Conservation (phyloP, 1,140 invertebrate genomes). For the Venustaconcha ellipsiformis region DNA sequence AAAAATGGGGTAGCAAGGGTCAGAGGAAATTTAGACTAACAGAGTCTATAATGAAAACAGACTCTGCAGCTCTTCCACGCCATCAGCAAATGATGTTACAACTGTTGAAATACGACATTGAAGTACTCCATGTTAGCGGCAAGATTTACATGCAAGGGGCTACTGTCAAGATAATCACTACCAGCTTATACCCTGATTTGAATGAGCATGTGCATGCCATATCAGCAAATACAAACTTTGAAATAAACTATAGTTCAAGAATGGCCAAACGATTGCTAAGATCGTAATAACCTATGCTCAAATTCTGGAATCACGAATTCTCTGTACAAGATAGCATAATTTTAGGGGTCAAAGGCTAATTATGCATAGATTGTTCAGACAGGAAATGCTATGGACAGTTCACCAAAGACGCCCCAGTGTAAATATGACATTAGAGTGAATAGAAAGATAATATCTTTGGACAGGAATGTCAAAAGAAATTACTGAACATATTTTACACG, state of each 20-base stretch:
- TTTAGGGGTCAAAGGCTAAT: constrained; percentile 2
- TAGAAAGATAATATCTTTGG: constrained; percentile 38
- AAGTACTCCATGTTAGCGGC: constrained; percentile 49
- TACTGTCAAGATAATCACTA: constrained; percentile 34
- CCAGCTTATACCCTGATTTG: not conserved
- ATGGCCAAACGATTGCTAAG: constrained; percentile 13
- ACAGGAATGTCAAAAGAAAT: constrained; percentile 28
- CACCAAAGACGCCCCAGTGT: constrained; percentile 39
- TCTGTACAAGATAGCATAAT: constrained; percentile 4
- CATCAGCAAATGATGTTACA: constrained; percentile 48
- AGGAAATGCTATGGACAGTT: constrained; percentile 32
- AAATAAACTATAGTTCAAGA: constrained; percentile 20
- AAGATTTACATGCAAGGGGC: constrained; percentile 67
- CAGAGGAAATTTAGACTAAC: constrained; percentile 34
- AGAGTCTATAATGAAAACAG: constrained; percentile 31
- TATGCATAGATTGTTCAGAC: constrained; percentile 18
- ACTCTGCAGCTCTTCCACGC: constrained; percentile 20
- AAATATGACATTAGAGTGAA: constrained; percentile 29
- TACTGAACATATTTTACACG: not conserved
- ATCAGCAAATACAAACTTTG: constrained; percentile 2
- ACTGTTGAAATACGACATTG: constrained; percentile 65
- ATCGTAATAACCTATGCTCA: not conserved
- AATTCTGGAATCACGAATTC: constrained; percentile 28
- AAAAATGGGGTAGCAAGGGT: too few species aligned
- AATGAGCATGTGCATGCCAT: constrained; percentile 1